Base-by-base conservation (phyloP, 2,888 invertebrate genomes). In the Opisthograptis luteolata region DNA sequence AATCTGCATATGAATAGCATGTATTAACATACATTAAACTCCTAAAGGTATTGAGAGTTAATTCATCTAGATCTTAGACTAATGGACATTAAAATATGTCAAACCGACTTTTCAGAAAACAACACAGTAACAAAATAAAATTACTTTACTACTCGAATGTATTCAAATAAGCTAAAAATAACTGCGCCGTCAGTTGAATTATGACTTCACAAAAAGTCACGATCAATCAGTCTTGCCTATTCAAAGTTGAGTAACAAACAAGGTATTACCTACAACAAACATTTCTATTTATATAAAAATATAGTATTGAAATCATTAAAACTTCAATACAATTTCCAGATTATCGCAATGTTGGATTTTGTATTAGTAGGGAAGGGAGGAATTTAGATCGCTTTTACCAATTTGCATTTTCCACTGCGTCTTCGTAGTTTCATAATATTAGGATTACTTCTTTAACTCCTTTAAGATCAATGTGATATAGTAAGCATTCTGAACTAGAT, bases 1-100 rank as follows among this genome's bases (percentile, higher is more conserved):
- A 52, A 58, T 57, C 34, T 41, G 48, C 58, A 58, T 56, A 39
- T 25, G 35, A 60, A 62, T 55, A 42, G 58, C 35, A 27, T 49
- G 42, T 30, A 57, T 56, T 55, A 55, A 36, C 44, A 57, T 55
- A 42, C 9, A 36, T 44, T 19, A 32, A 39, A 20, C 4, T 32
- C 32, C 30, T 43, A 15, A 12, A 49, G 31, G 39, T 19, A 34
- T 43, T 32, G 19, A 37, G 44, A 41, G 34, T 30, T 27, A 17
- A 17, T 37, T 17, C 15, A 15, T 10, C 3, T 39, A 25, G 7
- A 9, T 1, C 14, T n/a, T n/a, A n/a, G n/a, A n/a, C n/a, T 4
- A 30, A 20, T 41, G 27, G 14, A 8, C 8, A 31, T 30, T 20
- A 31, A 31, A 39, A 9, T 30, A 28, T n/a, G n/a, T 43, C 28